Percentiles rank a stretch among this genome's conserved stretches.
phyloP scores from a whole-genome alignment of 2,888 invertebrate species.

The Trisateles emortualis region DNA sequence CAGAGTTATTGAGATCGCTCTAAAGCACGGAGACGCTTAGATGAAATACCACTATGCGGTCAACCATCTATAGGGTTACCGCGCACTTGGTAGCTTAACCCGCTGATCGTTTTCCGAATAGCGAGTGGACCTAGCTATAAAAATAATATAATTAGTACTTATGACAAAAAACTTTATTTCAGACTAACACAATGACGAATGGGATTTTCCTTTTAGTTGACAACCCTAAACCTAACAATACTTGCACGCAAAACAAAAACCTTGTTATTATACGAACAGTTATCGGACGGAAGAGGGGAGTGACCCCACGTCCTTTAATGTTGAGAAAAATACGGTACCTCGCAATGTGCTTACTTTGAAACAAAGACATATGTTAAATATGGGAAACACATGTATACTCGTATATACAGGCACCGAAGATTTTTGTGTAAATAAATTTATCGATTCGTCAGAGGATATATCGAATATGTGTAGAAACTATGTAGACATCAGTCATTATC shows the following conservation, averaged over 20 bases:
- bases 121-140: too few species aligned
- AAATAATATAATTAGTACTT: too few species aligned
- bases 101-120: too few species aligned
- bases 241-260: constrained; percentile 49
- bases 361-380: constrained; percentile 24
- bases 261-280: constrained; percentile 46
- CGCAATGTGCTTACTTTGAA: constrained; percentile 18
- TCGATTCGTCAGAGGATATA: background rate
- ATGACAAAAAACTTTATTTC: too few species aligned
- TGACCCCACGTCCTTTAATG: constrained; percentile 47
- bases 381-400: background rate
- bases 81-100: too few species aligned
- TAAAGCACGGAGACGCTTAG: too few species aligned
- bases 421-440: background rate
- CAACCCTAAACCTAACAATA: constrained; percentile 36
- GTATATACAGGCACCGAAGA: background rate
- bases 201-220: background rate
- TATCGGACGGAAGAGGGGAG: constrained; percentile 36
- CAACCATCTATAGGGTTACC: too few species aligned
- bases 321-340: constrained; percentile 36
- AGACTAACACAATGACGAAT: background rate
- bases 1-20: too few species aligned
- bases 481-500: too few species aligned
- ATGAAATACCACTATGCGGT: too few species aligned
- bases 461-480: background rate